Conservation (phyloP, 2,113 vertebrate genomes). For the Pterocles burchelli region DNA sequence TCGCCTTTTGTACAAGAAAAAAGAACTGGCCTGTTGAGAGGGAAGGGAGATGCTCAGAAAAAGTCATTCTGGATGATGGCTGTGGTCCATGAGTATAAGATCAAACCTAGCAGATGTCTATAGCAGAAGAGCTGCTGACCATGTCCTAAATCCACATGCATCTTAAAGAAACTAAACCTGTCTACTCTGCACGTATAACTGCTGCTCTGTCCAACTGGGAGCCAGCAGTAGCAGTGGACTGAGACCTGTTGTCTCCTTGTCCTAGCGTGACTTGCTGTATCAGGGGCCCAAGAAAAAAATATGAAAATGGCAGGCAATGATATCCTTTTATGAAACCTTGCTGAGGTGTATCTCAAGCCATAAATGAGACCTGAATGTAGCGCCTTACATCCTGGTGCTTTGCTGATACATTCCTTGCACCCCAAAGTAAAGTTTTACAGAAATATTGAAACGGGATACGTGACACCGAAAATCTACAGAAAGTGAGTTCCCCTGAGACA, state of each 20-base stretch:
- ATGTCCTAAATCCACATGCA: background rate
- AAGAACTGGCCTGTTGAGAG: background rate
- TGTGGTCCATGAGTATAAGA: background rate
- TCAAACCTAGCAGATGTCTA: background rate
- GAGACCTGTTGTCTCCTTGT: background rate
- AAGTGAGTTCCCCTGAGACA: too few relatives aligned
- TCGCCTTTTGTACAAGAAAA: background rate
- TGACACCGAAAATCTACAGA: background rate
- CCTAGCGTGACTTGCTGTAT: background rate
- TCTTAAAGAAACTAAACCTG: background rate
- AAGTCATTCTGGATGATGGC: background rate
- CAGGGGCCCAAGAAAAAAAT: background rate
- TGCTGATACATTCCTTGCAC: background rate
- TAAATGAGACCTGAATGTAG: background rate
- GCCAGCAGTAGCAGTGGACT: background rate
- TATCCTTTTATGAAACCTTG: background rate
- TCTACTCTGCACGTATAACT: background rate
- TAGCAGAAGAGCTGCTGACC: background rate
- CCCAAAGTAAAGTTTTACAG: background rate
- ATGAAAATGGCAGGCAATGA: background rate
- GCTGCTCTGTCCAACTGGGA: background rate
- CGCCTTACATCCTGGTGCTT: background rate
- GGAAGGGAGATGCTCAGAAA: background rate
- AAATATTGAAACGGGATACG: rapidly evolving
- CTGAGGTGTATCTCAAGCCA: background rate